A percentile compares a stretch with the other conserved stretches of the same genome.
phyloP scores from a whole-genome alignment of 2,113 vertebrate species.

The Myotis brandtii region DNA sequence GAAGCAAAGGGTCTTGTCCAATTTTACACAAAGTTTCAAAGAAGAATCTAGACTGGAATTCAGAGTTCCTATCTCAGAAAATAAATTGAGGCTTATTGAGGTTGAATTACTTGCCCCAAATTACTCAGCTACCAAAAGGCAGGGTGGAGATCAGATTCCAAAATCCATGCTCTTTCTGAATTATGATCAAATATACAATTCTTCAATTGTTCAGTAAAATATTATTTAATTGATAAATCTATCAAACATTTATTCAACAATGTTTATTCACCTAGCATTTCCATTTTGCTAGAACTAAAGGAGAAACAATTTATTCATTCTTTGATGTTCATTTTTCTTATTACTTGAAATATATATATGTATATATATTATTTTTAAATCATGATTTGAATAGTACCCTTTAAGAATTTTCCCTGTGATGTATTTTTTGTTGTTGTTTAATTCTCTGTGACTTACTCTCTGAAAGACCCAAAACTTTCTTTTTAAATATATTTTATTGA shows the following conservation, averaged over 20 bases:
- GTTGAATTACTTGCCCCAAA: neutral
- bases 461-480: neutral
- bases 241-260: constrained; percentile 28
- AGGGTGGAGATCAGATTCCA: neutral
- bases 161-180: constrained; percentile 46
- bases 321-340: constrained; percentile 11
- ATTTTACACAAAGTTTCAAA: neutral
- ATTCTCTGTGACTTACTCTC: constrained; percentile 47
- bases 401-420: constrained; percentile 20
- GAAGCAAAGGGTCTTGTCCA: neutral
- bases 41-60: neutral
- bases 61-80: neutral
- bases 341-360: constrained; percentile 20
- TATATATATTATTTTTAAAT: neutral
- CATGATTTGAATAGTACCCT: constrained; percentile 18
- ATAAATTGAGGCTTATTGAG: neutral
- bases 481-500: too few relatives aligned
- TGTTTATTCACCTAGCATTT: constrained; percentile 13
- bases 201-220: constrained; percentile 29
- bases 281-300: neutral
- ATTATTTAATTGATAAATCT: constrained; percentile 34
- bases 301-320: neutral
- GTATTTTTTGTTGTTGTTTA: constrained; percentile 4
- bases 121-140: neutral
- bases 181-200: constrained; percentile 35